A percentile compares a stretch with the other conserved stretches of the same genome.
phyloP scores from a whole-genome alignment of 2,797 vertebrate species.

The Brachymystax lenok region DNA sequence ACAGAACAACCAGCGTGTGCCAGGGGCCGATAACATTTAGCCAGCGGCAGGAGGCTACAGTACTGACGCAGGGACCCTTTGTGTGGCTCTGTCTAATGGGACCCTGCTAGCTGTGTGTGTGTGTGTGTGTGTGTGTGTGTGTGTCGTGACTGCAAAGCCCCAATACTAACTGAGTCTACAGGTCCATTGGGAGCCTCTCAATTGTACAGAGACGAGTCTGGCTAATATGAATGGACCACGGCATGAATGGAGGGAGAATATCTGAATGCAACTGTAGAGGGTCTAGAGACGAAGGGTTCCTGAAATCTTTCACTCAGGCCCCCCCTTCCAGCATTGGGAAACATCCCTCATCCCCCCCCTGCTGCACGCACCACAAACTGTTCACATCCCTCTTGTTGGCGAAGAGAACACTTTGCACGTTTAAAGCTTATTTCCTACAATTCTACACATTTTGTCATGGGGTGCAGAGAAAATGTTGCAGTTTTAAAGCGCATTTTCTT shows the following conservation, averaged over 20 bases:
- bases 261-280: no score
- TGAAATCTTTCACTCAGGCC: background rate
- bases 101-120: background rate
- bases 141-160: background rate
- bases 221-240: no score
- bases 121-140: background rate
- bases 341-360: background rate
- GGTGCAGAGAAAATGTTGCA: no score
- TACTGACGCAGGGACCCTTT: background rate
- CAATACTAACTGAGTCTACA: background rate
- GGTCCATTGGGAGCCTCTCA: no score
- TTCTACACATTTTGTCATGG: no score
- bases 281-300: background rate
- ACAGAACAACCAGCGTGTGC: background rate
- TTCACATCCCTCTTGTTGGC: no score
- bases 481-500: no score
- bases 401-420: no score
- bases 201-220: no score
- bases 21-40: conserved; percentile 3
- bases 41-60: background rate
- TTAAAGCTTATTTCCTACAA: no score
- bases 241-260: no score
- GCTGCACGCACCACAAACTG: no score
- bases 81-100: background rate
- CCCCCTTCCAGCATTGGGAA: background rate